Base-by-base conservation (phyloP, 2,888 invertebrate genomes). In the Cylloceria caligata region DNA sequence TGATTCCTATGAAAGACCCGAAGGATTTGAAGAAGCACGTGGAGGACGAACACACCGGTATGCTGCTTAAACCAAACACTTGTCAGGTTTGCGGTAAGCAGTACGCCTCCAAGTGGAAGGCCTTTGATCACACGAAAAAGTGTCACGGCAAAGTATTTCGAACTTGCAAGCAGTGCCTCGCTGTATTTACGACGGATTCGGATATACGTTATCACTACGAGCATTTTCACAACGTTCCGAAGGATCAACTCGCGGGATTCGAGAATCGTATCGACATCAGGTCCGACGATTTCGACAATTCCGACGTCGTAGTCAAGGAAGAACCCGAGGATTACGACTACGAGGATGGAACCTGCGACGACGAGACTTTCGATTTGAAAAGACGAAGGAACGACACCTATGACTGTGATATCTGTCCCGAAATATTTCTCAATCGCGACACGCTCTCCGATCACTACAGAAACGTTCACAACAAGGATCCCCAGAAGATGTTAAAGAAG, bases 21-120 rank as follows among this genome's bases (percentile, higher is more conserved):
- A 93, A 94, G 72, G 93, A 94, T 68, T 89, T 95, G n/a, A 92
- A 93, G 62, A 93, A 93, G 81, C 95, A 95, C 86, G 94, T 95
- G 0, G 93, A 93, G 68, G 89, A 94, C 62, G 93, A 93, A 0
- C 95, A 95, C 85, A 91, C 92, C 21, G 92, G 93, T 60, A 93
- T 94, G 7, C 85, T 95, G 2, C 89, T 92, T 6, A 94, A 93
- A 62, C 92, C 94, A 0, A 94, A 94, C 30, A 94, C 94, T 0
- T 95, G 95, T 84, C 93, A 94, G 30, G 94, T 95, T 0, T 95
- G 95, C 85, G 95, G 94, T 0, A 95, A 94, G 87, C 94, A 94
- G 81, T 95, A 94, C 85, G 94, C 94, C 0, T 94, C 94, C 0
- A 94, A 94, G 80, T 94, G 94, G 94, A 95, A 95, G 85, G 94